A percentile compares a stretch with the other conserved stretches of the same genome.
These are phyloP conservation scores for Ailurus styani DNA, from an alignment of 2,113 vertebrate species.

Conservation along the genomic window DNA sequence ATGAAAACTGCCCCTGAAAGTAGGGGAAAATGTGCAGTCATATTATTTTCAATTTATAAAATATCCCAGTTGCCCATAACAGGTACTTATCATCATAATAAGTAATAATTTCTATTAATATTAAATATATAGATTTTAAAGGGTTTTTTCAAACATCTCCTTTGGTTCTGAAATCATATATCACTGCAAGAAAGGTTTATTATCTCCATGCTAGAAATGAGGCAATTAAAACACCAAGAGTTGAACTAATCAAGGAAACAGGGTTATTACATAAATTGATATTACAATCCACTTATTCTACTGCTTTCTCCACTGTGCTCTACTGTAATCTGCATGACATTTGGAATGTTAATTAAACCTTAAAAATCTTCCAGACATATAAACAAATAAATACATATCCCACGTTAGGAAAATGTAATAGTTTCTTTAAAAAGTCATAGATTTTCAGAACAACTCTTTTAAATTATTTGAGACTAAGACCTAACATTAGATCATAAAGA, in stretches of 20 bases:
- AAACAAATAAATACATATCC: neutral
- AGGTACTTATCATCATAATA: neutral
- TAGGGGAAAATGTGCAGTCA: neutral
- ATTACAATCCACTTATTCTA: neutral
- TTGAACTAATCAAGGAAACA: neutral
- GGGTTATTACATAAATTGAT: neutral
- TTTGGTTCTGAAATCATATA: neutral
- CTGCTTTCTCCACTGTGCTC: neutral
- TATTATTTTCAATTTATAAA: constrained; percentile 8
- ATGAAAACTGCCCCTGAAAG: neutral
- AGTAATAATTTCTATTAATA: neutral
- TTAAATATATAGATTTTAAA: neutral
- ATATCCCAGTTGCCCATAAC: neutral
- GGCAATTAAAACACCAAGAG: neutral
- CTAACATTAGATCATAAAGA: neutral
- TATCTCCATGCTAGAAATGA: neutral
- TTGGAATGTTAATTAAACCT: neutral
- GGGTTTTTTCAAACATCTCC: neutral
- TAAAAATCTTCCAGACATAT: neutral
- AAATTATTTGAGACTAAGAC: neutral
- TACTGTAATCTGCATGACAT: neutral
- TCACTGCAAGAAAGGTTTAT: neutral
- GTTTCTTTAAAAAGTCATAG: neutral
- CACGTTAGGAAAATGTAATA: neutral
- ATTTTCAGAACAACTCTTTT: neutral